Percentiles rank a stretch among this genome's conserved stretches.
Evolutionary conservation across 1,140 invertebrate species (phyloP).

Genomic region (Neodiprion virginianus): DNA sequence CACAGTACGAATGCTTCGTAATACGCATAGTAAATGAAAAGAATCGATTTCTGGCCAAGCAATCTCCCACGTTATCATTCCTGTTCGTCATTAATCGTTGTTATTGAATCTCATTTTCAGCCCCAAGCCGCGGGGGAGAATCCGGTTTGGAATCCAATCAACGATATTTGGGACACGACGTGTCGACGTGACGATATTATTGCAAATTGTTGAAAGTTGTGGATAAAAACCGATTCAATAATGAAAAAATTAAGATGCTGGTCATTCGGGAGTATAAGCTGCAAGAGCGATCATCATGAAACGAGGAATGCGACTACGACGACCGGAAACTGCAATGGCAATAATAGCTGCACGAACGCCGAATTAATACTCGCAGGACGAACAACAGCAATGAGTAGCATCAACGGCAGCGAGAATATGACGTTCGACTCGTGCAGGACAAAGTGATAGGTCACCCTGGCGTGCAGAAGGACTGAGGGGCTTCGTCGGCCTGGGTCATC

Average conservation of each 20-base stretch:
- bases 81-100: too few species aligned
- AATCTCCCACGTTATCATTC: too few species aligned
- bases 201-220: background rate
- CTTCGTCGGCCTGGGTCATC: slow-evolving; percentile 46
- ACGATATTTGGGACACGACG: too few species aligned
- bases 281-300: too few species aligned
- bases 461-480: slow-evolving; percentile 46
- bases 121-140: slow-evolving; percentile 1
- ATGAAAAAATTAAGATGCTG: slow-evolving; percentile 2
- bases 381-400: background rate
- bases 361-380: too few species aligned
- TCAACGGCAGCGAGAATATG: background rate
- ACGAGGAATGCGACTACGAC: background rate
- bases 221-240: background rate
- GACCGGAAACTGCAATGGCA: background rate
- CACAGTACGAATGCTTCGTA: too few species aligned
- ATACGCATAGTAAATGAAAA: too few species aligned
- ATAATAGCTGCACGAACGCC: too few species aligned
- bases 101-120: too few species aligned
- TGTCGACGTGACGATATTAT: background rate
- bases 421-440: slow-evolving; percentile 4
- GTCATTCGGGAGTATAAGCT: background rate
- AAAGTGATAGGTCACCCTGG: slow-evolving; percentile 43
- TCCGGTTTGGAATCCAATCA: background rate
- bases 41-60: too few species aligned